Base-by-base conservation (phyloP, 2,113 vertebrate genomes). In the Neopipo cinnamomea region DNA sequence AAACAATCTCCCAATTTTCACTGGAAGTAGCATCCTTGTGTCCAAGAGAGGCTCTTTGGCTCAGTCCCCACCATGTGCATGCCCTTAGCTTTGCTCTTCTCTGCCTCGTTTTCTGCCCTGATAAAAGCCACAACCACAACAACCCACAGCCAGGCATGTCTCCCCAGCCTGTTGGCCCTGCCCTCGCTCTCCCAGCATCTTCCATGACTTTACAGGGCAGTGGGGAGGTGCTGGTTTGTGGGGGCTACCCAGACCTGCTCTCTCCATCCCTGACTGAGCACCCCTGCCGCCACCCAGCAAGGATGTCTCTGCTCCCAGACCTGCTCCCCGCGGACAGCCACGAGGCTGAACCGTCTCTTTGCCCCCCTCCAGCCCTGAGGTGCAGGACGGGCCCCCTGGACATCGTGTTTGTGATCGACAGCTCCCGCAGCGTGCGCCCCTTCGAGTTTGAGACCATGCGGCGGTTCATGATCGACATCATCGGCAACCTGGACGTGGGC, bases 401-500 rank as follows among this genome's bases (percentile, higher is more conserved):
- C 96, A 98, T 99, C 92, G 98, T 99, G 92, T 99, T 99, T 84
- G 98, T 99, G 92, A 99, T 99, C 11, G 99, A 99, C 97, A 99
- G 99, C 97, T 99, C 99, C 27, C 99, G 99, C 92, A 99, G 99
- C 19, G 99, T 99, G 52, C 98, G 99, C 23, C 98, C 99, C 5
- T 99, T 99, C 0, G 99, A 99, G 97, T 99, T 99, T 0, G 99
- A 99, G 98, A 99, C 98, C 47, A 99, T 99, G 99, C 97, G 99
- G 92, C 98, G 98, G 74, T 99, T 99, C 97, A 98, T 99, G 97
- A 98, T 99, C 8, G 98, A 99, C 97, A 99, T 99, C 86, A 98
- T 99, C 9, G 39, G 98, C 85, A 98, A 97, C 56, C 84, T 99
- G 96, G 98, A 99, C 7, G 97, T 99, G 77, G 99, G 99, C 8